Base-by-base conservation (phyloP, 1,140 invertebrate species). In the Elymnias hypermnestra region DNA sequence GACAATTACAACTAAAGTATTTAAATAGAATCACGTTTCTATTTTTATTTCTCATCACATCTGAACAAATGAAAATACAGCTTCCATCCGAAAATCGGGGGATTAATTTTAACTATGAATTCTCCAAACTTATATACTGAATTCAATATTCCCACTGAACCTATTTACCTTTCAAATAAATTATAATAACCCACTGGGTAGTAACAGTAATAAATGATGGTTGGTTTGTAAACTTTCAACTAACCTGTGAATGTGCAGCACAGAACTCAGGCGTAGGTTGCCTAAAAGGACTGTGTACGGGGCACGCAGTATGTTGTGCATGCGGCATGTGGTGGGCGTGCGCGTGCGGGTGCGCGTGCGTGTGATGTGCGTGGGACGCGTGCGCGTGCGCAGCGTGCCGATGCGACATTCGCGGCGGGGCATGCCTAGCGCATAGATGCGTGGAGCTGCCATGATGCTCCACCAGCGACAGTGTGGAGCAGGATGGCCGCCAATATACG, bases 231-330 rank as follows among this genome's bases (percentile, higher is more conserved):
- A 22, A 28, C 6, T 23, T 21, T n/a, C 2, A 41, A 57, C 49
- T 47, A 46, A 84, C 82, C 82, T 85, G 82, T 54, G 78, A 72
- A 55, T 85, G 81, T n/a, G 81, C 78, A 4, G 81, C 81, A 40
- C 81, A 85, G 48, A 74, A 85, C 39, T 85, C 81, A 5, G 81
- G 81, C 46, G 81, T 75, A 3, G 81, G 81, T 53, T 84, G 81
- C 41, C 81, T 70, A 56, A 82, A 84, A 1, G 81, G 81, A 48
- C 81, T 84, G 63, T 84, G 81, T 47, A 84, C 81, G 9, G 81
- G 81, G 51, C 81, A 84, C 43, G 78, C 67, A 47, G 74, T 51
- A 50, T 71, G 65, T 33, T 64, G 63, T 50, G 54, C 52, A 26
- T 64, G 60, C 44, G 57, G 57, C 49, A 59, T 46, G 13, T 58